Base-by-base conservation (phyloP, 1,140 invertebrate genomes). In the Drosophila eugracilis region DNA sequence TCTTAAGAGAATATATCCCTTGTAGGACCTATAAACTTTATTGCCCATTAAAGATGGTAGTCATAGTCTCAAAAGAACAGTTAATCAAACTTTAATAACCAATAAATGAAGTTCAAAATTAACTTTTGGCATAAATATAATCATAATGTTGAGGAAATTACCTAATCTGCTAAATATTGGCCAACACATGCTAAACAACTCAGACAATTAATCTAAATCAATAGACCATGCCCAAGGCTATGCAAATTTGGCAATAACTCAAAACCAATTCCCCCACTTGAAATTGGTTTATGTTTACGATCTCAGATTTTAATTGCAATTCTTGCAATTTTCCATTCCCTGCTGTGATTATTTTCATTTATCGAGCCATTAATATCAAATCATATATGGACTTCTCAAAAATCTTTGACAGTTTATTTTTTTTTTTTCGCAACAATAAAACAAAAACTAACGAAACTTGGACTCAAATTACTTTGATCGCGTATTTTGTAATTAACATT, bases 401-500 rank as follows among this genome's bases (percentile, higher is more conserved):
- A 54, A 10, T 65, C 36, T 73, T 85, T 86, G 80, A 86, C 81
- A 84, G 78, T 74, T 85, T n/a, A n/a, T n/a, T n/a, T n/a, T n/a
- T n/a, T n/a, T n/a, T n/a, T n/a, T n/a, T 84, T 85, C 53, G 60
- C 63, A 42, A 67, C 63, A 67, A 67, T 66, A 42, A 67, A 66
- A 67, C 21, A 52, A 34, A 66, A 32, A 44, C 36, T 26, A 67
- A 17, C 15, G 26, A 65, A 80, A 32, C 49, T 36, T 39, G 34
- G 48, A 70, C 59, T 85, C 78, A 39, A 69, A 81, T 85, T 86
- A 55, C 80, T 21, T 19, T 62, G 60, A 34, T 48, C 59, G 54
- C 62, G 24, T 28, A 10, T 28, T 47, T 70, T 90, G 63, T 90
- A 90, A 90, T 90, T 90, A 90, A 83, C 86, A 90, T 90, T 90